phyloP scores from a whole-genome alignment of 64 coral and sea anemone species.

The Actinia tenebrosa region DNA sequence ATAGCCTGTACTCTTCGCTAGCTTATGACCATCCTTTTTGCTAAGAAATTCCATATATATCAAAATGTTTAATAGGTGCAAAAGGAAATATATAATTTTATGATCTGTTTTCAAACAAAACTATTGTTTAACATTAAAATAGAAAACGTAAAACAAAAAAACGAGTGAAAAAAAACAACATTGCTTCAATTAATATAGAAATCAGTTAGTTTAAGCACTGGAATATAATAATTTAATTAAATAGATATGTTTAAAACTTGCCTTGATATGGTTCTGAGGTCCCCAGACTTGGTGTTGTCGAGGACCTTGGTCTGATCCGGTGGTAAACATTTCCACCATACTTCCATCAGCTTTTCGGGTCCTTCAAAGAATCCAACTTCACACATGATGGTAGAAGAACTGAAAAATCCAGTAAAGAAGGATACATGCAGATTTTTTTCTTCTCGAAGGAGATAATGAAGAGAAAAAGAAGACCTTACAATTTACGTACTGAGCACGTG shows the following conservation, averaged over 20 bases:
- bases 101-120: no score
- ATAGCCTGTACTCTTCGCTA: neutral
- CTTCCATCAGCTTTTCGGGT: slow-evolving; percentile 95
- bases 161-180: no score
- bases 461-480: neutral
- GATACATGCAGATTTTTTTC: slow-evolving; percentile 11
- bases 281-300: slow-evolving; percentile 10
- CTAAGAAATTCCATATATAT: no score
- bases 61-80: no score
- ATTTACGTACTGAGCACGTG: neutral
- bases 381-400: slow-evolving; percentile 39
- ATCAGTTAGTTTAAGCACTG: no score
- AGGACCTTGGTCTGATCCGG: neutral
- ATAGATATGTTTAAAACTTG: neutral
- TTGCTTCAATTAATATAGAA: no score
- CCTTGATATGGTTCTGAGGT: slow-evolving; percentile 71
- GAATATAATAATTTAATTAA: no score
- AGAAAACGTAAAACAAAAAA: no score
- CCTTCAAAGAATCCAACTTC: slow-evolving; percentile 85
- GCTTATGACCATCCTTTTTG: neutral
- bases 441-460: neutral
- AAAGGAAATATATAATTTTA: no score
- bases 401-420: neutral
- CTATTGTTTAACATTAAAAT: no score
- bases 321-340: slow-evolving; percentile 73